Evolutionary conservation across 1,140 invertebrate species (phyloP).

Genomic region (Solenopsis fugax): DNA sequence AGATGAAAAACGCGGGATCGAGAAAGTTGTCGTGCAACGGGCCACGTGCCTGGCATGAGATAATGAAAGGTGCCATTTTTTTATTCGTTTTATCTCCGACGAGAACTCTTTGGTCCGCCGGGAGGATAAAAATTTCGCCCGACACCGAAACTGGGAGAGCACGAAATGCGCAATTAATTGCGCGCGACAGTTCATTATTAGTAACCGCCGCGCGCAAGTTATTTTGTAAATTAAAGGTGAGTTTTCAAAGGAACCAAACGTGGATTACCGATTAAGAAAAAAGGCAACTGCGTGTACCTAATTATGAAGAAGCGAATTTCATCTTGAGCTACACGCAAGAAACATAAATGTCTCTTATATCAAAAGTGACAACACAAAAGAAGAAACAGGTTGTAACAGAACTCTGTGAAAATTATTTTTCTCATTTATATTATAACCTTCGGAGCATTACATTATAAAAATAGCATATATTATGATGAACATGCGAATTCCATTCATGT

Average conservation of each 20-base stretch:
- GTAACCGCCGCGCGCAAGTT: conserved; percentile 22
- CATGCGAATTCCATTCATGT: not conserved
- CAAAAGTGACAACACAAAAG: not conserved
- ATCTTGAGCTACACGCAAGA: conserved; percentile 1
- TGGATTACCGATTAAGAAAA: conserved; percentile 55
- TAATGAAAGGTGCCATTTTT: conserved; percentile 74
- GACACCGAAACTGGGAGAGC: conserved; percentile 54
- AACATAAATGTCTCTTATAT: conserved; percentile 8
- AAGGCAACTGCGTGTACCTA: conserved; percentile 41
- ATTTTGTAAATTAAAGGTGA: conserved; percentile 56
- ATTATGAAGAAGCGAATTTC: conserved; percentile 47
- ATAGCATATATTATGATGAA: conserved; percentile 19
- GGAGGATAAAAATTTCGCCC: conserved; percentile 45
- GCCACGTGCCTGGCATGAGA: conserved; percentile 75
- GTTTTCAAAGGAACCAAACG: conserved; percentile 41
- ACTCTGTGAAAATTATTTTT: conserved; percentile 12
- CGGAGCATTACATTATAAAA: not conserved
- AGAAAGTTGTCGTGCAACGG: conserved; percentile 75
- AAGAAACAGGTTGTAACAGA: not conserved
- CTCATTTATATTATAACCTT: not conserved
- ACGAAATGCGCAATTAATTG: conserved; percentile 60
- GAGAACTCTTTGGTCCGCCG: conserved; percentile 43
- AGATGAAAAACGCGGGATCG: conserved; percentile 75
- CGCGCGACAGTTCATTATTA: conserved; percentile 62
- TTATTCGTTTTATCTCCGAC: conserved; percentile 48